Conservation (phyloP, 2,113 vertebrate genomes). For the Atractosteus spatula region DNA sequence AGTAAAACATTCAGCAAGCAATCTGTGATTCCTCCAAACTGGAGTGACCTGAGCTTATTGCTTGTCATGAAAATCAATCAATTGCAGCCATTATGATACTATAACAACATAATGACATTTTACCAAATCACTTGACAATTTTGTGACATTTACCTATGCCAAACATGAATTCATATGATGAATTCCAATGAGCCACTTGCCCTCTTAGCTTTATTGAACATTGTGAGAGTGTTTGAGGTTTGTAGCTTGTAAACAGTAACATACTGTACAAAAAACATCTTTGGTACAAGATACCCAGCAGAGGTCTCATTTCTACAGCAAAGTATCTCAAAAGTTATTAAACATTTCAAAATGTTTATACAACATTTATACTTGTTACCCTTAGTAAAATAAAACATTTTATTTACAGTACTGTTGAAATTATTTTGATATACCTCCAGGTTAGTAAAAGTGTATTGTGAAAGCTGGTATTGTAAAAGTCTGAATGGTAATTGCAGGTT, state of each 20-base stretch:
- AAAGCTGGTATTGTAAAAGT: no score
- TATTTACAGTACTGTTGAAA: no score
- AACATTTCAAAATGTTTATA: no score
- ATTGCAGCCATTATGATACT: slow-evolving; percentile 4
- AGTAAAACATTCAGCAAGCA: no score
- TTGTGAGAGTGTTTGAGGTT: no score
- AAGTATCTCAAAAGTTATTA: no score
- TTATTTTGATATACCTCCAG: no score
- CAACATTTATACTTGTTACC: no score
- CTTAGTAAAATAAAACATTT: no score
- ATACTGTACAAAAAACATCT: background rate
- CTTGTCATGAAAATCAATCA: slow-evolving; percentile 16
- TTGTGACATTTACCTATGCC: slow-evolving; percentile 18
- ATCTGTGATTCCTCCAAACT: background rate
- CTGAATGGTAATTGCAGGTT: no score
- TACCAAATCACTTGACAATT: slow-evolving; percentile 7
- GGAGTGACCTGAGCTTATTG: slow-evolving; percentile 16
- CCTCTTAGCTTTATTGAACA: background rate
- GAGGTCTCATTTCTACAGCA: background rate
- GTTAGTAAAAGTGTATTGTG: no score
- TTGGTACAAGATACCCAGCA: background rate
- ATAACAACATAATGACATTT: slow-evolving; percentile 23
- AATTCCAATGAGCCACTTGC: slow-evolving; percentile 16
- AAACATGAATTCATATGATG: background rate
- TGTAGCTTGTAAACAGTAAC: no score